phyloP scores from a whole-genome alignment of 1,140 invertebrate genomes.

The Aphaenogaster floridana region DNA sequence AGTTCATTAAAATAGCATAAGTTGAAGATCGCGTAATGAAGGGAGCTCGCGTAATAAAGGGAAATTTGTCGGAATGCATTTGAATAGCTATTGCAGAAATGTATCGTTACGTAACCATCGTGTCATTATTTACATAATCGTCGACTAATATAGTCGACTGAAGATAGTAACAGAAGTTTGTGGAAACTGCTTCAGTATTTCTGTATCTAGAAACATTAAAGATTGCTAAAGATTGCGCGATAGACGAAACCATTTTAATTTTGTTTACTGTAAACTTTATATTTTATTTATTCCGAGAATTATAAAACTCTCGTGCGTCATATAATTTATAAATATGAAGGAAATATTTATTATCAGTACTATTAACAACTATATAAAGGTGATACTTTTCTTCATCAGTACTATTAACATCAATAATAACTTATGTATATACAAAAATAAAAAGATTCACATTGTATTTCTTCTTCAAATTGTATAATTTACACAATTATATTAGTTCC shows the following conservation, averaged over 20 bases:
- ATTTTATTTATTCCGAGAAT: neutral
- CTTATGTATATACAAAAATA: neutral
- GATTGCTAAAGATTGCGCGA: neutral
- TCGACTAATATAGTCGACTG: neutral
- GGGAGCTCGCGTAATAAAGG: neutral
- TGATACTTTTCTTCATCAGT: neutral
- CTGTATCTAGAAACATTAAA: neutral
- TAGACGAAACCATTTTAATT: neutral
- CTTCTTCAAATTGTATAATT: neutral
- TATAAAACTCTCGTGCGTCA: neutral
- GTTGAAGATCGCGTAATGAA: neutral
- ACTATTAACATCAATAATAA: slow-evolving; percentile 2
- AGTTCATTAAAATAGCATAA: slow-evolving; percentile 10
- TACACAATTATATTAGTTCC: neutral
- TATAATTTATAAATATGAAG: neutral
- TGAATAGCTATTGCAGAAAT: slow-evolving; percentile 20
- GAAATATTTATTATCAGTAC: neutral
- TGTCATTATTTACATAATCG: neutral
- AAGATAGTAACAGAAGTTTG: neutral
- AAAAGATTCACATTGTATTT: neutral
- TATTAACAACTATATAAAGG: neutral
- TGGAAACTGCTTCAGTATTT: neutral
- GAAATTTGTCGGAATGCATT: neutral
- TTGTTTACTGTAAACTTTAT: neutral
- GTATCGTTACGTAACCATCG: neutral